These are phyloP conservation scores for Cebuella pygmaea DNA, from an alignment of 2,797 vertebrate species.

Conservation along the genomic window DNA sequence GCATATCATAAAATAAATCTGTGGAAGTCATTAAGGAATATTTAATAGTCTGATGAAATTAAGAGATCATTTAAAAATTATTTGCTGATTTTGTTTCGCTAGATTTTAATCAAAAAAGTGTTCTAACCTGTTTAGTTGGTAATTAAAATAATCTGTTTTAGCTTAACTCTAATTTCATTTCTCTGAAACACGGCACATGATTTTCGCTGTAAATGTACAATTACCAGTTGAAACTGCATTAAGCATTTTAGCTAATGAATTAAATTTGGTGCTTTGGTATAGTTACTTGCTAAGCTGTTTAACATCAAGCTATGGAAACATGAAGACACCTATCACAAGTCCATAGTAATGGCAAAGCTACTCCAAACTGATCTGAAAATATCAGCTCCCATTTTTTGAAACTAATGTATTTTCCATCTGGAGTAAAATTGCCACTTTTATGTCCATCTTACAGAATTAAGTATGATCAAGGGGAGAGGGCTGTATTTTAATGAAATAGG, in stretches of 20 bases:
- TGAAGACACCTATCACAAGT: not conserved
- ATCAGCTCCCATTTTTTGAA: not conserved
- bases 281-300: not conserved
- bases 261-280: not conserved
- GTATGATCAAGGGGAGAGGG: not conserved
- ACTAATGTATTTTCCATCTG: not conserved
- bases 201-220: not conserved
- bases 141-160: not conserved
- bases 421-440: not conserved
- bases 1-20: not conserved
- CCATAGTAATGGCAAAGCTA: not conserved
- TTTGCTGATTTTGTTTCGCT: conserved; percentile 8
- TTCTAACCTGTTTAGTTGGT: not conserved
- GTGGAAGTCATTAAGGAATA: not conserved
- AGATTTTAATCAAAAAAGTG: not conserved
- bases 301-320: not conserved
- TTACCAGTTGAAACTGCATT: not conserved
- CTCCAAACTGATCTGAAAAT: not conserved
- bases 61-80: conserved; percentile 6
- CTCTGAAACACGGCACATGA: not conserved
- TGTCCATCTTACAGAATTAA: not conserved
- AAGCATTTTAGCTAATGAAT: conserved; percentile 17
- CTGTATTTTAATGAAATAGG: not conserved
- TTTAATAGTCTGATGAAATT: not conserved
- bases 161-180: conserved; percentile 49